Evolutionary conservation across 2,113 vertebrate genomes (phyloP).

Genomic region (Ophthalmolycus amberensis): DNA sequence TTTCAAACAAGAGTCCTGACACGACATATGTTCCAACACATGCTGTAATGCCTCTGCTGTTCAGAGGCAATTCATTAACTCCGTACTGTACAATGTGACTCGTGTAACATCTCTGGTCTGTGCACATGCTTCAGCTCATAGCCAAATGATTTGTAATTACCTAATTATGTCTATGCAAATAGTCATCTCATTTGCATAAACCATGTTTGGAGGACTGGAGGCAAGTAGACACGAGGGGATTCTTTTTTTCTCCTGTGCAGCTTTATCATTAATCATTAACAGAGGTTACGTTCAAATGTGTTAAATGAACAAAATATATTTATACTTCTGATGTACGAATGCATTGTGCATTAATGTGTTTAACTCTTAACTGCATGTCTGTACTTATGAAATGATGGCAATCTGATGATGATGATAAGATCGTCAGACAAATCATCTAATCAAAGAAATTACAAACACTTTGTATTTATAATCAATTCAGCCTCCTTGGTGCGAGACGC

Average conservation of each 20-base stretch:
- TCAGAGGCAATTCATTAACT: constrained; percentile 73
- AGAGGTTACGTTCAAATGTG: constrained; percentile 1
- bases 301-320: constrained; percentile 2
- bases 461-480: constrained; percentile 60
- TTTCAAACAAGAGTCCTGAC: constrained; percentile 67
- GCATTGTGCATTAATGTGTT: constrained; percentile 4
- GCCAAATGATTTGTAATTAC: constrained; percentile 93
- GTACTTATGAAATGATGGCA: constrained; percentile 26
- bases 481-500: constrained; percentile 45
- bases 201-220: constrained; percentile 69
- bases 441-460: constrained; percentile 46
- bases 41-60: constrained; percentile 64
- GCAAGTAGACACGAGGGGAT: constrained; percentile 62
- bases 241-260: constrained; percentile 15
- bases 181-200: constrained; percentile 85
- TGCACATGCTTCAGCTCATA: constrained; percentile 87
- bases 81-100: constrained; percentile 82
- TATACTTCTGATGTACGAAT: neutral
- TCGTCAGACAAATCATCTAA: constrained; percentile 31
- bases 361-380: neutral
- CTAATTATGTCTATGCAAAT: constrained; percentile 93
- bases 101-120: constrained; percentile 80
- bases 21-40: constrained; percentile 78
- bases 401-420: constrained; percentile 25
- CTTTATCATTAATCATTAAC: constrained; percentile 38